Evolutionary conservation across 2,797 vertebrate genomes (phyloP).

Genomic region (Sebastes cheni): DNA sequence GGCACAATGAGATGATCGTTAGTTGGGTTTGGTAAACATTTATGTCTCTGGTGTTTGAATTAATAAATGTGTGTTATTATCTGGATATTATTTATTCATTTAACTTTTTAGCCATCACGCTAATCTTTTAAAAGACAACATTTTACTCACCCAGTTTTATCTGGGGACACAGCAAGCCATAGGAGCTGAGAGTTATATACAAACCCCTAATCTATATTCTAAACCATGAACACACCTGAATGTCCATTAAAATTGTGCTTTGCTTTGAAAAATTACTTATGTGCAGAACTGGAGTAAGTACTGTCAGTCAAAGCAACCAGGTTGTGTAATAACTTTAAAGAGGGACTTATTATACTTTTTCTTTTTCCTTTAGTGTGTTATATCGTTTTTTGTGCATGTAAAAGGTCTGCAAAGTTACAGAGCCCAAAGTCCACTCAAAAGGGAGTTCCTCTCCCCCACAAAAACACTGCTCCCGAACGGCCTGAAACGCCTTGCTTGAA

Average conservation of each 20-base stretch:
- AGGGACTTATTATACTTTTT: too few species aligned
- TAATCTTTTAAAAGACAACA: neutral
- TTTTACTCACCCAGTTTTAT: neutral
- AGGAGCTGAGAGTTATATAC: neutral
- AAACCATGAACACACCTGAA: neutral
- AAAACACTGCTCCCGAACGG: too few species aligned
- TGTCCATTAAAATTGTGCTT: neutral
- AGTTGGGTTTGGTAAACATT: neutral
- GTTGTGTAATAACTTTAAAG: neutral
- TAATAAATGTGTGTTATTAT: neutral
- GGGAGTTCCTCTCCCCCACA: too few species aligned
- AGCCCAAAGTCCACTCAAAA: too few species aligned
- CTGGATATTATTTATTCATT: neutral
- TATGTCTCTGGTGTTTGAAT: neutral
- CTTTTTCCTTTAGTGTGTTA: too few species aligned
- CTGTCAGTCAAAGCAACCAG: neutral
- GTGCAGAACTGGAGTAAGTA: neutral
- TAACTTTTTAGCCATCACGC: neutral
- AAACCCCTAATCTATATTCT: neutral
- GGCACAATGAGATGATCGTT: neutral
- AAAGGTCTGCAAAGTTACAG: too few species aligned
- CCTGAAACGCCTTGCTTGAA: too few species aligned
- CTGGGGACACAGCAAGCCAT: neutral
- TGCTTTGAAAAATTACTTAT: neutral
- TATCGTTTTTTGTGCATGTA: too few species aligned